Evolutionary conservation across 1,140 invertebrate genomes (phyloP).

Genomic region (Phortica variegata): DNA sequence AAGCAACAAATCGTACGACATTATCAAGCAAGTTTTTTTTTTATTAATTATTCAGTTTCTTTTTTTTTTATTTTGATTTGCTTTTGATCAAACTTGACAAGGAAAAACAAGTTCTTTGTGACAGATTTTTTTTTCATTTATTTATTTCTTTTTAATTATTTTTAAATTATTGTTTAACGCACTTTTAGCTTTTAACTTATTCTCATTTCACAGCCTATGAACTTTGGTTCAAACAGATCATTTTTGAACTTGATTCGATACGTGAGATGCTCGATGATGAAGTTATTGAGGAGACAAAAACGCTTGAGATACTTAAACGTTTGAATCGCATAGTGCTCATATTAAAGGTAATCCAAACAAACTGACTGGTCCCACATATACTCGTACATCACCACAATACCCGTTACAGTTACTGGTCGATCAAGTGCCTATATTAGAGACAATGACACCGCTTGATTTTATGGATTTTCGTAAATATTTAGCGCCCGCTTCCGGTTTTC

Average conservation of each 20-base stretch:
- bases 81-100: too few relatives aligned
- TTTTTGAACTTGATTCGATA: constrained; percentile 95
- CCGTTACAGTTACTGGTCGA: constrained; percentile 82
- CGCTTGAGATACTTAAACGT: constrained; percentile 88
- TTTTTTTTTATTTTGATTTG: too few relatives aligned
- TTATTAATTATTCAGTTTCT: too few relatives aligned
- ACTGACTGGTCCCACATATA: not conserved
- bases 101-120: too few relatives aligned
- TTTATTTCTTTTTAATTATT: too few relatives aligned
- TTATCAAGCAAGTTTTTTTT: too few relatives aligned
- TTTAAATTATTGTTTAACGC: too few relatives aligned
- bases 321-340: constrained; percentile 91
- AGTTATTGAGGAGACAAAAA: constrained; percentile 86
- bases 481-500: constrained; percentile 94
- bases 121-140: too few relatives aligned
- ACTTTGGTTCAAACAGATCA: constrained; percentile 99
- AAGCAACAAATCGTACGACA: too few relatives aligned
- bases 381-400: not conserved
- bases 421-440: constrained; percentile 96
- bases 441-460: constrained; percentile 96
- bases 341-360: constrained; percentile 73
- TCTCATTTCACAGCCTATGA: constrained; percentile 82
- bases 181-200: too few relatives aligned
- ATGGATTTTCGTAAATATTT: constrained; percentile 93
- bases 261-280: constrained; percentile 75